Base-by-base conservation (phyloP, 2,888 invertebrate species). In the Tribolium freemani region DNA sequence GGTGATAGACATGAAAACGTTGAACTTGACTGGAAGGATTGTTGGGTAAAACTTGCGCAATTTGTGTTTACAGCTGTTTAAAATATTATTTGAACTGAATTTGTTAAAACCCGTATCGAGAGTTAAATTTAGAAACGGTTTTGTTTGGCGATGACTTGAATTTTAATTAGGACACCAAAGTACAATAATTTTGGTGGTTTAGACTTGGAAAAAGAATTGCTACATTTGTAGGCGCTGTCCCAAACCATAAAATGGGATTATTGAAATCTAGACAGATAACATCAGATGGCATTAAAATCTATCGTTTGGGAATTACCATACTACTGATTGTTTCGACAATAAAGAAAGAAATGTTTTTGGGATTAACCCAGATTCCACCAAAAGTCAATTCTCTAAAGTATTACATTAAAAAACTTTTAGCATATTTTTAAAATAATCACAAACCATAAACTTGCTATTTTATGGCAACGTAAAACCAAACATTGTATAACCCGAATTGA, bases 21-120 rank as follows among this genome's bases (percentile, higher is more conserved):
- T 58, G 58, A 58, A 58, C 58, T 58, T 58, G 58, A 58, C 46
- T 46, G 58, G 45, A n/a, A 21, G 21, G 44, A 58, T 44, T 44
- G 46, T 46, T 16, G 16, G 46, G 58, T 58, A 45, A 58, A 50
- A 56, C 46, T 46, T 45, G 26, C 11, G 46, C 45, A 60, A 60
- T 20, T 58, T 58, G 16, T 58, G 58, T 58, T 58, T 58, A 58
- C 45, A 38, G 38, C 38, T 38, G 38, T 38, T 38, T 38, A 1
- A n/a, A 38, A 38, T 38, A 38, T 38, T 38, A 38, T 38, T 38
- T 38, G 38, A 9, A 38, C 38, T 38, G 38, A 38, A 38, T 38
- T 38, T 38, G 38, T 38, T n/a, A 38, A 38, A 38, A 38, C 38
- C 38, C 38, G 38, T 8, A 38, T 38, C 38, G 38, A 38, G 38